These are phyloP conservation scores for Mus pahari DNA, from an alignment of 2,113 vertebrate genomes.

Conservation along the genomic window DNA sequence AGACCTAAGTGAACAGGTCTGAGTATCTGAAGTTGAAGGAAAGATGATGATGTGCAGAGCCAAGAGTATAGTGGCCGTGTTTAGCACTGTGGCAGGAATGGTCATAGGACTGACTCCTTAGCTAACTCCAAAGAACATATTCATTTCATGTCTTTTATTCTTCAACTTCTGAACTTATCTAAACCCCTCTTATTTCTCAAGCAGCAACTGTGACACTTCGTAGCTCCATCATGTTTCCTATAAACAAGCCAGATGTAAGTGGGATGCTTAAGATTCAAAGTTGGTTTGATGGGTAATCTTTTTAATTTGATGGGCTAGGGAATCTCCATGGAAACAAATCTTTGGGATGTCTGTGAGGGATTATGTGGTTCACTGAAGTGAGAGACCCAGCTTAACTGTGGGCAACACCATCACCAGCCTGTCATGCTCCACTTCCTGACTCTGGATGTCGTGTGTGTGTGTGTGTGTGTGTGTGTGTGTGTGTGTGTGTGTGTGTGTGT, in stretches of 20 bases:
- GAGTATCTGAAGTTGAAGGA: background rate
- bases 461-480: too few relatives aligned
- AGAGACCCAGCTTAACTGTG: background rate
- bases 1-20: background rate
- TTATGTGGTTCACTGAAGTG: background rate
- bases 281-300: too few relatives aligned
- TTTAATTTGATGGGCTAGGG: background rate
- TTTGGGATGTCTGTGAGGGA: too few relatives aligned
- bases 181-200: background rate
- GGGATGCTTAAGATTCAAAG: background rate
- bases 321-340: background rate
- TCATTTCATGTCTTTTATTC: background rate
- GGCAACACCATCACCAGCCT: background rate
- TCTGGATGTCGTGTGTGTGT: background rate
- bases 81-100: accelerated
- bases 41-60: too few relatives aligned
- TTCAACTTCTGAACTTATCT: background rate
- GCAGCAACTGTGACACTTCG: background rate
- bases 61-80: accelerated
- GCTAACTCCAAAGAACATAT: background rate
- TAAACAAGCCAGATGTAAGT: background rate
- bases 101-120: background rate
- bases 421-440: background rate
- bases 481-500: too few relatives aligned
- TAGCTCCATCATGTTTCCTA: accelerated